Conservation (phyloP, 2,113 vertebrate genomes). For the Bufo bufo region DNA sequence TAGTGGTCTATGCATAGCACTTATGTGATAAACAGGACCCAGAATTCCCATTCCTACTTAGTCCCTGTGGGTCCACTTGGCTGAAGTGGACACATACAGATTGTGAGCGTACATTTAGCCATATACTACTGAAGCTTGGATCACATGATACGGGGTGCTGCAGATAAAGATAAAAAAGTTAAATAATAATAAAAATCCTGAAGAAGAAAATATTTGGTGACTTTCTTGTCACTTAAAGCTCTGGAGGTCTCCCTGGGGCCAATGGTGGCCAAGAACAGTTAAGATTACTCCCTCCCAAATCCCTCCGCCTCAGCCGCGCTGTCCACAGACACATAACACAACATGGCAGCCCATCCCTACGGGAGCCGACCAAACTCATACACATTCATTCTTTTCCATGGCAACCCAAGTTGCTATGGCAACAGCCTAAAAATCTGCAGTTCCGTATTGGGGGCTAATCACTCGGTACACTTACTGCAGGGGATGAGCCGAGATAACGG, state of each 20-base stretch:
- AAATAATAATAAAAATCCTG: constrained; percentile 62
- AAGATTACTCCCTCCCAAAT: neutral
- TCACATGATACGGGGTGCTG: no score
- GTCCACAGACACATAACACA: constrained; percentile 42
- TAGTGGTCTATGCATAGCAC: no score
- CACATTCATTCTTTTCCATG: constrained; percentile 49
- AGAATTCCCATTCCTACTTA: no score
- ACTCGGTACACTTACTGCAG: neutral
- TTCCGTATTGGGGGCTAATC: constrained; percentile 44
- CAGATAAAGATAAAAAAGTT: neutral
- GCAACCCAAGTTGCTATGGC: constrained; percentile 38
- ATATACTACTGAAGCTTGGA: no score
- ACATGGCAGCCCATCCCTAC: constrained; percentile 36
- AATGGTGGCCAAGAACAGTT: neutral
- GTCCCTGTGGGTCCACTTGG: no score
- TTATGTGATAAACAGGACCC: no score
- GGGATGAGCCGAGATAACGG: constrained; percentile 19
- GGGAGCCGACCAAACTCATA: constrained; percentile 38
- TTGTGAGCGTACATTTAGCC: no score
- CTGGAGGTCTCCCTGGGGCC: neutral
- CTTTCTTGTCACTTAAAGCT: neutral
- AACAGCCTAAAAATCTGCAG: constrained; percentile 49
- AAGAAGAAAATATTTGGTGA: neutral
- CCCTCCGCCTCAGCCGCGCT: neutral
- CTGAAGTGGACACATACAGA: no score